Percentiles rank a stretch among this genome's conserved stretches.
Evolutionary conservation across 2,797 vertebrate genomes (phyloP).

Genomic region (Ctenochaetus hawaiiensis): DNA sequence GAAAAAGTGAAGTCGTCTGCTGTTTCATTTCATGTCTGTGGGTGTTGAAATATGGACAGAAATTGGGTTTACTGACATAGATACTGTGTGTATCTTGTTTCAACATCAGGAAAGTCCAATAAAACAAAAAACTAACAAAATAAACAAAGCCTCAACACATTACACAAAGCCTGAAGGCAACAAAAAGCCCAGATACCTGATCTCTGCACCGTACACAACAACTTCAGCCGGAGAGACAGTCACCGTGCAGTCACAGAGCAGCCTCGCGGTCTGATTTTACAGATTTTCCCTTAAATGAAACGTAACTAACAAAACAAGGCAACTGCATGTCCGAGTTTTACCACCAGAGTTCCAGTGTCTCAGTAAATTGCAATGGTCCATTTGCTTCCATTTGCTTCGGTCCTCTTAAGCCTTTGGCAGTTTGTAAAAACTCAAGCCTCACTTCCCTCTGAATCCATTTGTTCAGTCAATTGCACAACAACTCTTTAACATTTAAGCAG

Average conservation of each 20-base stretch:
- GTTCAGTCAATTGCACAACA: slow-evolving; percentile 46
- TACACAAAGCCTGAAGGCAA: slow-evolving; percentile 11
- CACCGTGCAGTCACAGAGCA: not conserved
- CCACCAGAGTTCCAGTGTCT: slow-evolving; percentile 1
- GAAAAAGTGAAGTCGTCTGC: not conserved
- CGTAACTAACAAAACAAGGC: slow-evolving; percentile 8
- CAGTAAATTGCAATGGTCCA: slow-evolving; percentile 13
- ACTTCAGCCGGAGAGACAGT: not conserved
- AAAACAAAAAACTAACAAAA: no score
- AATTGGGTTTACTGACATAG: slow-evolving; percentile 12
- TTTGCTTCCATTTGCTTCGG: slow-evolving; percentile 29
- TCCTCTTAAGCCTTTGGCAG: slow-evolving; percentile 26
- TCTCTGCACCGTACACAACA: not conserved
- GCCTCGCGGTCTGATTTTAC: not conserved
- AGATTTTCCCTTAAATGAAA: slow-evolving; percentile 11
- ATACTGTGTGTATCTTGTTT: slow-evolving; percentile 10
- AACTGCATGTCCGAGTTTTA: slow-evolving; percentile 3
- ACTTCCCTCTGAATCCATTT: slow-evolving; percentile 37
- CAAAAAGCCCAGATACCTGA: not conserved
- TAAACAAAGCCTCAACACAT: slow-evolving; percentile 11
- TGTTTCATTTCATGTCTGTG: not conserved
- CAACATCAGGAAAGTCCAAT: slow-evolving; percentile 16
- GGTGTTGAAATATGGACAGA: slow-evolving; percentile 16
- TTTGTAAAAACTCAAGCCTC: slow-evolving; percentile 36
- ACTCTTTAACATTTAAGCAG: slow-evolving; percentile 34